Evolutionary conservation across 2,797 vertebrate species (phyloP).

Genomic region (Taeniopygia guttata): DNA sequence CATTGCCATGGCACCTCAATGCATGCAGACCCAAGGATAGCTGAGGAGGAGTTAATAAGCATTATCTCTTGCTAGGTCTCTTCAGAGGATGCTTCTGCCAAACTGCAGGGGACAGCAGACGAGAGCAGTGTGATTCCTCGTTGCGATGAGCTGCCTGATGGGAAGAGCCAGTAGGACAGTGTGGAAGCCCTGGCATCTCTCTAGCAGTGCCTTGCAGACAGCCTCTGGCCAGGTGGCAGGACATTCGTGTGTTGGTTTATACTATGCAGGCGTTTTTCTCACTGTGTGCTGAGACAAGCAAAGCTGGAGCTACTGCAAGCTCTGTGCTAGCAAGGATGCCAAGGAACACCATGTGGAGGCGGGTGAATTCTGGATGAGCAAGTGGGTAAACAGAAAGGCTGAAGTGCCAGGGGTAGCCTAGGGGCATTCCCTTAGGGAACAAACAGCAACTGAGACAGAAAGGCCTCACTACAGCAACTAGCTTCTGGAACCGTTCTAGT

Average conservation of each 20-base stretch:
- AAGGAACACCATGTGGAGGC: constrained; percentile 59
- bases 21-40: constrained; percentile 1
- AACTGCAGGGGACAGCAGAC: constrained; percentile 28
- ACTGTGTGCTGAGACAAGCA: background rate
- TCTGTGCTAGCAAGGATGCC: background rate
- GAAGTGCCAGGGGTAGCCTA: constrained; percentile 48
- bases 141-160: background rate
- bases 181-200: constrained; percentile 8
- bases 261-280: background rate
- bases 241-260: background rate
- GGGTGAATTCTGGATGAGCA: constrained; percentile 31
- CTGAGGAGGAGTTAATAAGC: constrained; percentile 35
- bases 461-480: background rate
- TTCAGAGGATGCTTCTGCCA: constrained; percentile 37
- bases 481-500: background rate
- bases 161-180: background rate
- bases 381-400: constrained; percentile 54
- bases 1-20: constrained; percentile 16
- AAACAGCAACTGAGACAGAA: constrained; percentile 1
- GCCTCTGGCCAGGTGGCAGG: constrained; percentile 54
- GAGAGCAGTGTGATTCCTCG: background rate
- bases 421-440: constrained; percentile 36
- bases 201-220: background rate
- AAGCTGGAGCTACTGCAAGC: background rate
- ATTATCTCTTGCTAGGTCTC: background rate